These are phyloP conservation scores for Cephalopterus ornatus DNA, from an alignment of 2,113 vertebrate genomes.

Conservation along the genomic window DNA sequence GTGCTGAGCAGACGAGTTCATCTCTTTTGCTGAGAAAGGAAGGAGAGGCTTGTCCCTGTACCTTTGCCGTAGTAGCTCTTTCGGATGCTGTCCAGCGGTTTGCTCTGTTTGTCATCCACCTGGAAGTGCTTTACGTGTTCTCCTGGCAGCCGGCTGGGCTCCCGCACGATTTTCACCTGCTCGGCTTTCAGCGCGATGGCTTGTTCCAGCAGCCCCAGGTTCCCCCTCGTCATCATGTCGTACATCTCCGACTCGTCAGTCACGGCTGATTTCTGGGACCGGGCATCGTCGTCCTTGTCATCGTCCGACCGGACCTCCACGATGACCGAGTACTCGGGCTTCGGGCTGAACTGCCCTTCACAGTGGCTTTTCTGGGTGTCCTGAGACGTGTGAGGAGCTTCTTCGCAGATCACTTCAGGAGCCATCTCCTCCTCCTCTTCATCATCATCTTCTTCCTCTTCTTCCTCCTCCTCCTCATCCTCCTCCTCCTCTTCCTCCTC, in stretches of 20 bases:
- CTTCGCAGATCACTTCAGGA: slow-evolving; percentile 66
- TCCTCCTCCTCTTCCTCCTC: slow-evolving; percentile 70
- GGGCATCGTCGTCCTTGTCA: slow-evolving; percentile 82
- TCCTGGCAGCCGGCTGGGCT: slow-evolving; percentile 71
- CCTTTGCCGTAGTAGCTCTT: slow-evolving; percentile 92
- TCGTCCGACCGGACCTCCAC: slow-evolving; percentile 88
- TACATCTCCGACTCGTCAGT: slow-evolving; percentile 95
- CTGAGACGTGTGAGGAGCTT: slow-evolving; percentile 50
- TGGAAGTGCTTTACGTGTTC: slow-evolving; percentile 85
- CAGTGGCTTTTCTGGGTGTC: slow-evolving; percentile 70
- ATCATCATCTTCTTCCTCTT: slow-evolving; percentile 64
- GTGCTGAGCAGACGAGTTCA: not conserved
- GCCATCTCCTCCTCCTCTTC: slow-evolving; percentile 70
- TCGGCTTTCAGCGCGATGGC: slow-evolving; percentile 96
- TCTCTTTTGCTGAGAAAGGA: not conserved
- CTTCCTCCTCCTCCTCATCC: slow-evolving; percentile 64
- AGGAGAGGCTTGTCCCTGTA: accelerated
- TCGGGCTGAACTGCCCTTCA: slow-evolving; percentile 70
- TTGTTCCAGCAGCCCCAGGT: slow-evolving; percentile 94
- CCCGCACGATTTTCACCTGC: slow-evolving; percentile 87
- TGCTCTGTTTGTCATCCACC: slow-evolving; percentile 81
- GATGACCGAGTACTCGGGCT: slow-evolving; percentile 77
- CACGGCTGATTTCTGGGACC: slow-evolving; percentile 83
- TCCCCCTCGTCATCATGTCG: slow-evolving; percentile 91
- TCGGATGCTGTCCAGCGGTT: slow-evolving; percentile 84